Conservation (phyloP, 2,113 vertebrate species). For the Camarhynchus parvulus region DNA sequence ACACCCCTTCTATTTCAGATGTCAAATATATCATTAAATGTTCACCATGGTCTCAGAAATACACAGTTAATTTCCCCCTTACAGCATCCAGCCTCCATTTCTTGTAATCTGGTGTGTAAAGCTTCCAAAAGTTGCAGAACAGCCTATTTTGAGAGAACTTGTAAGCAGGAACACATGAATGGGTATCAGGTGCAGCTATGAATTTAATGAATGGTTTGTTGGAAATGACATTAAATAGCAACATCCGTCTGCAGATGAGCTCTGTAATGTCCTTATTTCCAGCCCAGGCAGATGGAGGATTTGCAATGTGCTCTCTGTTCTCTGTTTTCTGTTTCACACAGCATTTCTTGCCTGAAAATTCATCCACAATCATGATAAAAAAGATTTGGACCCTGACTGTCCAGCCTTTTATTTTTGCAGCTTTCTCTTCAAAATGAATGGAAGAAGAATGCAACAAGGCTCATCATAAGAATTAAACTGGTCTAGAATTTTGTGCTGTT, state of each 20-base stretch:
- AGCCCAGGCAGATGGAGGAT: slow-evolving; percentile 61
- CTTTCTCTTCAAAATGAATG: neutral
- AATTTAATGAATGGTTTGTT: slow-evolving; percentile 70
- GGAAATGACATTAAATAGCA: slow-evolving; percentile 63
- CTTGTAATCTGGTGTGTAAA: neutral
- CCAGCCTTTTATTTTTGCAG: neutral
- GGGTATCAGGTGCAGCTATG: slow-evolving; percentile 69
- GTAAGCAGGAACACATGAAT: slow-evolving; percentile 56
- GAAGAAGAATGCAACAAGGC: neutral
- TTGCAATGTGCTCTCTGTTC: neutral
- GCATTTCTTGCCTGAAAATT: slow-evolving; percentile 13
- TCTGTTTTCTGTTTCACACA: slow-evolving; percentile 21
- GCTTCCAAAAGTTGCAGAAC: slow-evolving; percentile 29
- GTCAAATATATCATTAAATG: neutral
- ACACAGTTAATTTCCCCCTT: neutral
- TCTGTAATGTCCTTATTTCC: slow-evolving; percentile 51
- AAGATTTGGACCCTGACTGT: neutral
- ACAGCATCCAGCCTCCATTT: neutral
- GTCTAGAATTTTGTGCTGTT: neutral
- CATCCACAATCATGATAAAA: neutral
- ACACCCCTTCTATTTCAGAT: neutral
- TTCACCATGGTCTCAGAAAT: neutral
- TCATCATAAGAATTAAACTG: neutral
- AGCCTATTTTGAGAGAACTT: slow-evolving; percentile 45
- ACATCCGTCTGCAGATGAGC: slow-evolving; percentile 69